Base-by-base conservation (phyloP, 2,888 invertebrate species). In the Oligia fasciuncula region DNA sequence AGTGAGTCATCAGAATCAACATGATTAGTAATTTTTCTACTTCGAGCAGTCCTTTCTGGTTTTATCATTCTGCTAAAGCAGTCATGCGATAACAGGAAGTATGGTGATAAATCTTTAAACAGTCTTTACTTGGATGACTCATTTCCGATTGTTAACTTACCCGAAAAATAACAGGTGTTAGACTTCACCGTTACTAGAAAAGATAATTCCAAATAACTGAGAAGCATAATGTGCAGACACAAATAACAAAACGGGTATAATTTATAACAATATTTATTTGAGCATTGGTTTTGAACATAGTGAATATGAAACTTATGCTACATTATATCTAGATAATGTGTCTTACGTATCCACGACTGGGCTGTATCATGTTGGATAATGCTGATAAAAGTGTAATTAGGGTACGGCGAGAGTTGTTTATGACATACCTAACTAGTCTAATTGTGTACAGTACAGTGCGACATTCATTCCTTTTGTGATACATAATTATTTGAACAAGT, bases 261-360 rank as follows among this genome's bases (percentile, higher is more conserved):
- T 76, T 40, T 68, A 57, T 70, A 83, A 87, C 74, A 86, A 82
- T 83, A 85, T 87, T 88, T 86, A 86, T 91, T 91, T 91, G 91
- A 91, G 91, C 90, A 91, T 90, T 86, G 86, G 78, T 82, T 83
- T 87, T 81, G 75, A 88, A 89, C 75, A 75, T 72, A 73, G 76
- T 73, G 71, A 70, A 66, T 78, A 81, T 71, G 70, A 77, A 80
- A 80, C 79, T 84, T 83, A 89, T 65, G 81, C 85, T 90, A 84
- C 57, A 65, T 71, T 62, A 89, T 80, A 40, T 84, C 86, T 85
- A 85, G 29, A 29, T 29, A 29, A 77, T 84, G 85, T 78, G 35
- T 79, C 79, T 81, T 81, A 85, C 40, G 67, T 46, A 43, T 9
- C 43, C 9, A 77, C 77, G 70, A 71, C 23, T 72, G 67, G 73